Conservation (phyloP, 2,888 invertebrate genomes). For the Dryobota labecula region DNA sequence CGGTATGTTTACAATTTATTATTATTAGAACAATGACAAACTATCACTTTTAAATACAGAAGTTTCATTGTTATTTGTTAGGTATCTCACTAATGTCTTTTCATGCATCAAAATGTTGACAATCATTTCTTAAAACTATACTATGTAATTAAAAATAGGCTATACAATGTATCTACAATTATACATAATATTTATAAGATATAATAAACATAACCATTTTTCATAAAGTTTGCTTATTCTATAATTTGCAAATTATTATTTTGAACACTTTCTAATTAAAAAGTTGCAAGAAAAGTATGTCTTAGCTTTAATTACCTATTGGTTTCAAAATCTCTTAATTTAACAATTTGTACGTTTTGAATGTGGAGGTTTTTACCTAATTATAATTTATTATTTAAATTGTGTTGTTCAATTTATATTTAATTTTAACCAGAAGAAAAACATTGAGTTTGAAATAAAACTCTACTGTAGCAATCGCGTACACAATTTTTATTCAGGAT, state of each 20-base stretch:
- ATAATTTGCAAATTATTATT: slow-evolving; percentile 52
- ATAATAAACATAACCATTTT: slow-evolving; percentile 36
- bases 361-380: slow-evolving; percentile 31
- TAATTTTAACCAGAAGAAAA: slow-evolving; percentile 9
- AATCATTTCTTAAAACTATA: slow-evolving; percentile 62
- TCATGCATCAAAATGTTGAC: slow-evolving; percentile 77
- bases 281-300: slow-evolving; percentile 32
- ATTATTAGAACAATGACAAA: slow-evolving; percentile 41
- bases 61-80: slow-evolving; percentile 62
- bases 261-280: slow-evolving; percentile 41
- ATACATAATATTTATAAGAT: slow-evolving; percentile 45
- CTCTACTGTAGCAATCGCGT: slow-evolving; percentile 19
- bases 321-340: slow-evolving; percentile 40
- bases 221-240: neutral
- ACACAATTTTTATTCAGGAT: slow-evolving; percentile 14
- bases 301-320: slow-evolving; percentile 23
- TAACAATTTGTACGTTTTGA: slow-evolving; percentile 54
- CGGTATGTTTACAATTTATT: slow-evolving; percentile 40
- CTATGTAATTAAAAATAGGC: slow-evolving; percentile 55
- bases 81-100: slow-evolving; percentile 88
- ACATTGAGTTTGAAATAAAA: slow-evolving; percentile 29
- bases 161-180: slow-evolving; percentile 59
- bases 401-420: slow-evolving; percentile 1
- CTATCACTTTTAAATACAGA: slow-evolving; percentile 52
- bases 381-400: slow-evolving; percentile 20